These are phyloP conservation scores for Drosophila diplacantha DNA, from an alignment of 2,888 invertebrate species.

Conservation along the genomic window DNA sequence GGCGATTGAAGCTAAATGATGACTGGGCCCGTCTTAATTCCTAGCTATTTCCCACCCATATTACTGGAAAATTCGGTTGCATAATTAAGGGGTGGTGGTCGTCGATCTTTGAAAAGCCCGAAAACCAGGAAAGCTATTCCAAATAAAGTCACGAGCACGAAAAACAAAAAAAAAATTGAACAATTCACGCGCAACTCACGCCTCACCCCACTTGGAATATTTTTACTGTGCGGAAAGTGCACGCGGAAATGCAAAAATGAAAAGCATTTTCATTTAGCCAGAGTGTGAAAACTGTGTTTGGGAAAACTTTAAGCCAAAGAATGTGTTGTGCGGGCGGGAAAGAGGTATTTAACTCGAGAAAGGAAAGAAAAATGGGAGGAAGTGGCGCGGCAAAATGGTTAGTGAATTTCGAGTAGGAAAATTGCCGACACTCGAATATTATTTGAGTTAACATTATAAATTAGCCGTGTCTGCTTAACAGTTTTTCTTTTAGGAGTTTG, in stretches of 20 bases:
- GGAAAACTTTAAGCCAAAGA: constrained; percentile 14
- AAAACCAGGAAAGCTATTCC: constrained; percentile 34
- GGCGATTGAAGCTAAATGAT: constrained; percentile 28
- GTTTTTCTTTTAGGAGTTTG: not conserved
- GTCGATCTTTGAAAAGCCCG: constrained; percentile 31
- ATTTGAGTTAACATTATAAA: not conserved
- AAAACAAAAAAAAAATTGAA: constrained; percentile 19
- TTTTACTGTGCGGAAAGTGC: constrained; percentile 29
- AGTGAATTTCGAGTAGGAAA: not conserved
- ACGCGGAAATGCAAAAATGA: constrained; percentile 61
- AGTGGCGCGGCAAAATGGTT: not conserved
- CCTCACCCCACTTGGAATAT: constrained; percentile 44
- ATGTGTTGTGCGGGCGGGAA: constrained; percentile 10
- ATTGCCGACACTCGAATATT: not conserved
- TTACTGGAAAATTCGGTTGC: constrained; percentile 27
- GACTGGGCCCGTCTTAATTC: constrained; percentile 23
- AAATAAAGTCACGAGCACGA: constrained; percentile 4
- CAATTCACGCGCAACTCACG: constrained; percentile 41
- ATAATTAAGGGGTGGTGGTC: constrained; percentile 28
- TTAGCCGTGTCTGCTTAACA: not conserved
- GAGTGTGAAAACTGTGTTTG: constrained; percentile 56
- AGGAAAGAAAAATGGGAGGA: not conserved
- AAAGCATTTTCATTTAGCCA: constrained; percentile 45
- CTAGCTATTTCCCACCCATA: constrained; percentile 7
- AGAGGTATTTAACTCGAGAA: constrained; percentile 3